A percentile compares a stretch with the other conserved stretches of the same genome.
Evolutionary conservation across 2,888 invertebrate species (phyloP).

Genomic region (Griposia aprilina): DNA sequence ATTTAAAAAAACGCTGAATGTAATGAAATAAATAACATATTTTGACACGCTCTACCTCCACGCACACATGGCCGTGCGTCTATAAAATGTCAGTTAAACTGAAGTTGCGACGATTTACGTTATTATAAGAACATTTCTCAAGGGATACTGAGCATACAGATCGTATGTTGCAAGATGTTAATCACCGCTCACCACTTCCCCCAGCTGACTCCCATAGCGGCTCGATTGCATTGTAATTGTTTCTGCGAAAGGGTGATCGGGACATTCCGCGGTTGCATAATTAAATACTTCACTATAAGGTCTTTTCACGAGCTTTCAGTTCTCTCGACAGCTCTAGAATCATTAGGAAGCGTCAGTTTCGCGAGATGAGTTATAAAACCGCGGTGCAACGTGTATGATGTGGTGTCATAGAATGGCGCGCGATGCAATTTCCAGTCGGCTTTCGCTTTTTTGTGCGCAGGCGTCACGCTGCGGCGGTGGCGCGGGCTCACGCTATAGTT

Average conservation of each 20-base stretch:
- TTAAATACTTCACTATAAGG: conserved; percentile 49
- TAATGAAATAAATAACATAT: conserved; percentile 35
- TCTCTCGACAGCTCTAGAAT: conserved; percentile 19
- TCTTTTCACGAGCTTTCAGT: conserved; percentile 31
- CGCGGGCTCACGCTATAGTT: conserved; percentile 82
- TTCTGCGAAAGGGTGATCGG: conserved; percentile 69
- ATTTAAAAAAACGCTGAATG: background rate
- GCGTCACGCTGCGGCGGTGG: conserved; percentile 73
- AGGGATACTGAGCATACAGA: conserved; percentile 69
- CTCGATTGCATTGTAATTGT: conserved; percentile 73
- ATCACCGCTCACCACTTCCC: conserved; percentile 73
- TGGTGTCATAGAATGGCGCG: conserved; percentile 62
- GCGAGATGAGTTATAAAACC: conserved; percentile 36
- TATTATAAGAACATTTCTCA: conserved; percentile 63
- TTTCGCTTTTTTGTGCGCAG: conserved; percentile 86
- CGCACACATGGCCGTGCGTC: conserved; percentile 13
- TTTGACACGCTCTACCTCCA: conserved; percentile 27
- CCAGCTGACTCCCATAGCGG: conserved; percentile 67
- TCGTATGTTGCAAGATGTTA: conserved; percentile 71
- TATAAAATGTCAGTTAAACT: conserved; percentile 51
- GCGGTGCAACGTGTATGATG: conserved; percentile 59
- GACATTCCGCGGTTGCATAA: conserved; percentile 59
- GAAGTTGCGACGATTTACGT: conserved; percentile 45
- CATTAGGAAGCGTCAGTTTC: conserved; percentile 13
- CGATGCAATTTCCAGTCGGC: conserved; percentile 83